These are phyloP conservation scores for Phoxinus phoxinus DNA, from an alignment of 2,113 vertebrate species.

Conservation along the genomic window DNA sequence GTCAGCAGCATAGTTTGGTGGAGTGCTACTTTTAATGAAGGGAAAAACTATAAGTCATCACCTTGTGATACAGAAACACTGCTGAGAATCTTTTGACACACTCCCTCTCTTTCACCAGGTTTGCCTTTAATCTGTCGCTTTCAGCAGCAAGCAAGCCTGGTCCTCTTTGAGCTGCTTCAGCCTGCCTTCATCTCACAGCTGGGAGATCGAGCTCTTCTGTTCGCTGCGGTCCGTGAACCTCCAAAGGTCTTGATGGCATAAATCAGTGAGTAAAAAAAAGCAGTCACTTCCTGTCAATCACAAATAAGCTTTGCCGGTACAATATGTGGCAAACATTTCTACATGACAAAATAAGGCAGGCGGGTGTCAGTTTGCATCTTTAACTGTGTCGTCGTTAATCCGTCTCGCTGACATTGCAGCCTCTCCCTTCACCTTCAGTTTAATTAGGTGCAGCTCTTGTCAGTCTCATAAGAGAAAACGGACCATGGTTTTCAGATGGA, in stretches of 20 bases:
- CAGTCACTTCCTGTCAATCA: slow-evolving; percentile 33
- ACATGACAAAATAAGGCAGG: slow-evolving; percentile 21
- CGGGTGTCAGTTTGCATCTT: not conserved
- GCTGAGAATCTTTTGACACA: slow-evolving; percentile 36
- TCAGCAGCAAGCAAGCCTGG: slow-evolving; percentile 27
- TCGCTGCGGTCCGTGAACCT: slow-evolving; percentile 3
- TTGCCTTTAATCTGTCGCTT: slow-evolving; percentile 53
- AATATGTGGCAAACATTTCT: slow-evolving; percentile 5
- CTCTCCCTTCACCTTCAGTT: slow-evolving; percentile 65
- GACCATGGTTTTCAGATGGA: slow-evolving; percentile 42
- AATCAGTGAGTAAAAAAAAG: slow-evolving; percentile 23
- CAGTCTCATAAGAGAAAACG: not conserved
- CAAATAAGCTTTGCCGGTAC: slow-evolving; percentile 10
- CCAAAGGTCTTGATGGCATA: slow-evolving; percentile 27
- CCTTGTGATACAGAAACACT: slow-evolving; percentile 65
- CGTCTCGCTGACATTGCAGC: slow-evolving; percentile 17
- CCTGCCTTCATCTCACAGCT: slow-evolving; percentile 32
- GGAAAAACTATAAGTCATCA: slow-evolving; percentile 64
- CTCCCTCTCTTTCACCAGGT: slow-evolving; percentile 51
- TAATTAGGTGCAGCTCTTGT: slow-evolving; percentile 72
- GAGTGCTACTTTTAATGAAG: slow-evolving; percentile 69
- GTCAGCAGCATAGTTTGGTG: slow-evolving; percentile 52
- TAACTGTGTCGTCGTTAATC: slow-evolving; percentile 13
- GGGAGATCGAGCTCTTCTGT: slow-evolving; percentile 30
- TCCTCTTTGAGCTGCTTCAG: slow-evolving; percentile 26